A percentile compares a stretch with the other conserved stretches of the same genome.
Conservation (phyloP, 2,797 vertebrate species). For the Alauda arvensis region DNA sequence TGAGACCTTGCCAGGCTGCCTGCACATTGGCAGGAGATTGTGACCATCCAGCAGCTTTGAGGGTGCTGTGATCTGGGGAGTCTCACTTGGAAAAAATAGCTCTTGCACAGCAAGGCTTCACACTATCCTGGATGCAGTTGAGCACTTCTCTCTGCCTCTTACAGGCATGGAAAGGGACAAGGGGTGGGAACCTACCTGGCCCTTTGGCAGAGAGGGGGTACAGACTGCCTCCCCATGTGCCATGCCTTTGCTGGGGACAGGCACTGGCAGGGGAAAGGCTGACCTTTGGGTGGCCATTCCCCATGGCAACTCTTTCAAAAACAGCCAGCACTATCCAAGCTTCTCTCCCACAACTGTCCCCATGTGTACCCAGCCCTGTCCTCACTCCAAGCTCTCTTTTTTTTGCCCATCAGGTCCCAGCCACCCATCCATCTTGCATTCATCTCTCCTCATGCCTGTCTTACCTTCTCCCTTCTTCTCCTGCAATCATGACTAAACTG, state of each 20-base stretch:
- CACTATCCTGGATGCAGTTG: fast-evolving
- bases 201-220: neutral
- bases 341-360: neutral
- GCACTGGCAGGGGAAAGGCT: neutral
- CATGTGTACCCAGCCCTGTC: neutral
- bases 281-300: neutral
- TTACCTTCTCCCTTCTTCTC: neutral
- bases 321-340: neutral
- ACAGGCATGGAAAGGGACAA: neutral
- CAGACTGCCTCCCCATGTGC: neutral
- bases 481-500: neutral
- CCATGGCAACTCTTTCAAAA: neutral
- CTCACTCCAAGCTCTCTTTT: neutral
- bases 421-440: neutral
- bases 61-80: neutral
- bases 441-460: neutral
- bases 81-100: neutral
- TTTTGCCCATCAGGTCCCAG: neutral
- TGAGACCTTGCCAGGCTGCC: neutral
- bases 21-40: fast-evolving
- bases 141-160: neutral
- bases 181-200: neutral
- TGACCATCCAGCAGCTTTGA: neutral
- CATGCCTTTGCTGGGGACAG: neutral
- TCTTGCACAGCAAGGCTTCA: neutral